Percentiles rank a stretch among this genome's conserved stretches.
Conservation (phyloP, 2,888 invertebrate species). For the Synanthedon tipuliformis region DNA sequence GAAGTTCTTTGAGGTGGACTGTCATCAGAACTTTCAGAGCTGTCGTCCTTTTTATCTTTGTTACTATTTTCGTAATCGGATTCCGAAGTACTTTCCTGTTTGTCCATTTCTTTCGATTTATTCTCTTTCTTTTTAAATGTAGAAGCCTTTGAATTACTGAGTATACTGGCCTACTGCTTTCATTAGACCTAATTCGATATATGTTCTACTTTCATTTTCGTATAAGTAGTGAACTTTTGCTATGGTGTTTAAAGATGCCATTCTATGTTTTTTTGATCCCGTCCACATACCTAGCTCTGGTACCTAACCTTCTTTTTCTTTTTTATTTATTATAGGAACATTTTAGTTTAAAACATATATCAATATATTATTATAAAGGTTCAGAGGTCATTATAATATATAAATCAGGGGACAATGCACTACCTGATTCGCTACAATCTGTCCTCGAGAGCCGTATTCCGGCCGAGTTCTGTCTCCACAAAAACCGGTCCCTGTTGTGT, state of each 20-base stretch:
- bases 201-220: constrained; percentile 86
- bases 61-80: constrained; percentile 59
- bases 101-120: constrained; percentile 49
- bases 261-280: constrained; percentile 85
- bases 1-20: constrained; percentile 70
- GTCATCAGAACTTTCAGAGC: constrained; percentile 66
- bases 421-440: no score
- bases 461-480: not conserved
- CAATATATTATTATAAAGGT: no score
- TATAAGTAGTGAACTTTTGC: constrained; percentile 93
- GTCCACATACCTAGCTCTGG: constrained; percentile 66
- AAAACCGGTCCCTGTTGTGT: not conserved
- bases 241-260: constrained; percentile 88
- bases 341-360: no score
- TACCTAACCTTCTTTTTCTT: no score
- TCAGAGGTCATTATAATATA: no score
- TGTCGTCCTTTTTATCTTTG: constrained; percentile 49
- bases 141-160: constrained; percentile 63
- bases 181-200: constrained; percentile 72
- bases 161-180: constrained; percentile 60
- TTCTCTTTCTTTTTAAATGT: constrained; percentile 54
- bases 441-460: not conserved
- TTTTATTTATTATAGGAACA: no score
- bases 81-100: constrained; percentile 58
- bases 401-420: no score